Percentiles rank a stretch among this genome's conserved stretches.
These are phyloP conservation scores for Anniella stebbinsi DNA, from an alignment of 2,797 vertebrate genomes.

Conservation along the genomic window DNA sequence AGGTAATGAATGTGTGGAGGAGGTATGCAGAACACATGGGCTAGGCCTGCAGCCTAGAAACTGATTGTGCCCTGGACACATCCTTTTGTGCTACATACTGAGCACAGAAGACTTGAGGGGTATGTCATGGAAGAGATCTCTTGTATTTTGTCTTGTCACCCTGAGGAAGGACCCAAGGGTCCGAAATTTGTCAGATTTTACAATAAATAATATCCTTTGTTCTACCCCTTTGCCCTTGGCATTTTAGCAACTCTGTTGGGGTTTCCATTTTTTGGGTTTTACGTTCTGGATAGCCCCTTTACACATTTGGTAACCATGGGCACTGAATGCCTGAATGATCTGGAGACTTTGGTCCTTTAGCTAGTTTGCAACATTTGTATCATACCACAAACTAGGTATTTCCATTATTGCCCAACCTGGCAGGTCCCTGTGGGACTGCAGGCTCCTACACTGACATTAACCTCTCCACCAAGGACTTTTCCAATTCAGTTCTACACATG, in stretches of 20 bases:
- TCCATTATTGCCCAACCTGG: constrained; percentile 8
- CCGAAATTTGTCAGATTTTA: too few relatives aligned
- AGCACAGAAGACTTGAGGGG: too few relatives aligned
- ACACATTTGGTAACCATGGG: too few relatives aligned
- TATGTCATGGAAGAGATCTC: too few relatives aligned
- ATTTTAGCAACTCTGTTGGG: too few relatives aligned
- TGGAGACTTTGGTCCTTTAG: constrained; percentile 22
- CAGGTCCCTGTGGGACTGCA: background rate
- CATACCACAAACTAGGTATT: constrained; percentile 11
- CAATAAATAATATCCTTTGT: too few relatives aligned
- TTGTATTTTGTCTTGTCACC: too few relatives aligned
- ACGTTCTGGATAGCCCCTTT: background rate
- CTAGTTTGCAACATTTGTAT: constrained; percentile 8
- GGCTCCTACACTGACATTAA: background rate
- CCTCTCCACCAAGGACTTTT: background rate
- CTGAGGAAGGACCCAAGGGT: too few relatives aligned
- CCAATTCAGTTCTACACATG: background rate
- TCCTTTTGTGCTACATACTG: background rate
- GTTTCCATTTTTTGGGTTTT: too few relatives aligned
- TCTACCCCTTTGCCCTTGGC: too few relatives aligned
- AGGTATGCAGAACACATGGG: background rate
- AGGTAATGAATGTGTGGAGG: background rate
- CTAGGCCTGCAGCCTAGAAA: background rate
- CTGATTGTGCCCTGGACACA: background rate
- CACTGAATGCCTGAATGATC: background rate